Evolutionary conservation across 1,140 invertebrate species (phyloP).

Genomic region (Magallana gigas): DNA sequence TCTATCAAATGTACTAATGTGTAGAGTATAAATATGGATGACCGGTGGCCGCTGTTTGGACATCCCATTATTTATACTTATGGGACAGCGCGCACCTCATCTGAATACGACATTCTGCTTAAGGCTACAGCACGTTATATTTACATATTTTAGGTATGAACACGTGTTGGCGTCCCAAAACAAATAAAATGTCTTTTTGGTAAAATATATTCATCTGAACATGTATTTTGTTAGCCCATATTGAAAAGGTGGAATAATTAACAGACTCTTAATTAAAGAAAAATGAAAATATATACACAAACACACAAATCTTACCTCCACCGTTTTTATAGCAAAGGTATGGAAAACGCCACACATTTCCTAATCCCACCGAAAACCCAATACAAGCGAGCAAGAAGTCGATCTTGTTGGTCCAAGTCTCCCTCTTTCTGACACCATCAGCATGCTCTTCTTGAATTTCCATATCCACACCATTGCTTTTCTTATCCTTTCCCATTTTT

Average conservation of each 20-base stretch:
- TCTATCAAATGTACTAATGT: too few relatives aligned
- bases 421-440: slow-evolving; percentile 76
- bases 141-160: too few relatives aligned
- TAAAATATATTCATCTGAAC: too few relatives aligned
- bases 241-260: too few relatives aligned
- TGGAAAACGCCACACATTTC: slow-evolving; percentile 81
- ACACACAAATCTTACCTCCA: slow-evolving; percentile 69
- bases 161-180: too few relatives aligned
- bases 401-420: slow-evolving; percentile 81
- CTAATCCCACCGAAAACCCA: slow-evolving; percentile 80
- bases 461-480: neutral
- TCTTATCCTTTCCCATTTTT: slow-evolving; percentile 1
- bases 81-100: neutral
- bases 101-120: neutral
- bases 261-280: neutral
- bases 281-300: neutral
- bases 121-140: neutral
- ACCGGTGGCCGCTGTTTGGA: neutral
- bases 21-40: neutral
- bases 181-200: too few relatives aligned
- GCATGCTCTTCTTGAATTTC: slow-evolving; percentile 41
- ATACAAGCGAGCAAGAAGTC: slow-evolving; percentile 80
- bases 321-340: slow-evolving; percentile 81
- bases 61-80: slow-evolving; percentile 24
- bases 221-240: too few relatives aligned